Conservation (phyloP, 2,113 vertebrate genomes). For the Bubo bubo region DNA sequence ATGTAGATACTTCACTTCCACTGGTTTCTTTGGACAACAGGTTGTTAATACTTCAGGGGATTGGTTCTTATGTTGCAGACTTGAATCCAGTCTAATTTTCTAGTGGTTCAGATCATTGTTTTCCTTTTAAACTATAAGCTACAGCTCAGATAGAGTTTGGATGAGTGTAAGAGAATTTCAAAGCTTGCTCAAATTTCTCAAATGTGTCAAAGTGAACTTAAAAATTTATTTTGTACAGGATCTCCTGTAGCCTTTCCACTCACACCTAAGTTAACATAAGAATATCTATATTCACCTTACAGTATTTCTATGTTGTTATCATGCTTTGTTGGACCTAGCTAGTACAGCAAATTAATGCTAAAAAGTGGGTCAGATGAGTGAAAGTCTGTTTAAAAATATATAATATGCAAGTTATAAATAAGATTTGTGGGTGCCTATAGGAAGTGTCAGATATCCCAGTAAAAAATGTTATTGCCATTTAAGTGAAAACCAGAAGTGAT, state of each 20-base stretch:
- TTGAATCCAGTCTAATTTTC: not conserved
- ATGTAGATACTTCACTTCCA: not conserved
- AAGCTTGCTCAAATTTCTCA: not conserved
- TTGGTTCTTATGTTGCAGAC: not conserved
- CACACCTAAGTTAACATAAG: not conserved
- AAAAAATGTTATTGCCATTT: not conserved
- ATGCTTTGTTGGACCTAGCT: not conserved
- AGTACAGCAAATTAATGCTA: not conserved
- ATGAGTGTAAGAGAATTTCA: not conserved
- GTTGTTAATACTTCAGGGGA: not conserved
- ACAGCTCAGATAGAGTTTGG: not conserved
- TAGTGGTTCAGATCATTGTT: not conserved
- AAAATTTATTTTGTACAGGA: not conserved
- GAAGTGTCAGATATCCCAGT: not conserved
- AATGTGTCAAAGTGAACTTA: not conserved
- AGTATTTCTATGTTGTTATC: not conserved
- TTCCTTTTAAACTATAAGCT: not conserved
- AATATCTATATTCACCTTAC: not conserved
- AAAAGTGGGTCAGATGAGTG: not conserved
- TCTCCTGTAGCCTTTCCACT: not conserved
- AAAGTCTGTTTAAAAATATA: not conserved
- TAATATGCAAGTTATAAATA: not conserved
- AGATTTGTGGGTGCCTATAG: not conserved
- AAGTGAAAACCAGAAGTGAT: not conserved
- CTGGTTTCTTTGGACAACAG: not conserved